phyloP scores from a whole-genome alignment of 2,888 invertebrate genomes.

The Melanophora roralis region DNA sequence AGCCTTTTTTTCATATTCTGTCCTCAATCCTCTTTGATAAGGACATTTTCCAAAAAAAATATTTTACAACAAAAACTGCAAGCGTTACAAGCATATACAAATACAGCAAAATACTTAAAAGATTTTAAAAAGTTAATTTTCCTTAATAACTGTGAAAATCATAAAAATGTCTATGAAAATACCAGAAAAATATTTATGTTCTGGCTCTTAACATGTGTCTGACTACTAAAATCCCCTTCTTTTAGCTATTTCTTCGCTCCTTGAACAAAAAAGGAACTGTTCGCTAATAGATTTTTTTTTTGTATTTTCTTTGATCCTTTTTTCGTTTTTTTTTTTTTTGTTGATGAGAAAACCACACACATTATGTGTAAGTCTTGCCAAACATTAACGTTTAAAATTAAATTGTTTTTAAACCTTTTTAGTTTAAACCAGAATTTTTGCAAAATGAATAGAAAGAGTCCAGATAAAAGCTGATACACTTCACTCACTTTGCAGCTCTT shows the following conservation, averaged over 20 bases:
- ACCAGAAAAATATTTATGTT: neutral
- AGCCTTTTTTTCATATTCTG: too few relatives aligned
- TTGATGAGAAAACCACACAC: slow-evolving; percentile 34
- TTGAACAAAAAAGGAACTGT: neutral
- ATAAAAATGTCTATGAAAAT: neutral
- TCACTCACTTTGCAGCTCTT: neutral
- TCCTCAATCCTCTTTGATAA: too few relatives aligned
- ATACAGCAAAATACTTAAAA: too few relatives aligned
- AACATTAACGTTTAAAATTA: slow-evolving; percentile 52
- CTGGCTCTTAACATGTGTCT: neutral
- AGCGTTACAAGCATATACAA: too few relatives aligned
- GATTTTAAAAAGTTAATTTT: too few relatives aligned
- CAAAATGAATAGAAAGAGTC: neutral
- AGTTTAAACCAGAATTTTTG: neutral
- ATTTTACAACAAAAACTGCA: too few relatives aligned
- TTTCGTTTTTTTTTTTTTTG: neutral
- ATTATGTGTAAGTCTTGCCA: slow-evolving; percentile 51
- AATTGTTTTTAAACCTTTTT: slow-evolving; percentile 47
- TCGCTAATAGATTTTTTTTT: neutral
- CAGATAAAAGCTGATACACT: neutral
- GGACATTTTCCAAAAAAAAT: too few relatives aligned
- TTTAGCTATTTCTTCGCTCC: neutral
- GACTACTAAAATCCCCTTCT: neutral
- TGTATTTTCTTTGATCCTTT: neutral
- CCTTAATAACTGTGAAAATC: too few relatives aligned